Evolutionary conservation across 2,797 vertebrate species (phyloP).

Genomic region (Notolepis coatsorum): DNA sequence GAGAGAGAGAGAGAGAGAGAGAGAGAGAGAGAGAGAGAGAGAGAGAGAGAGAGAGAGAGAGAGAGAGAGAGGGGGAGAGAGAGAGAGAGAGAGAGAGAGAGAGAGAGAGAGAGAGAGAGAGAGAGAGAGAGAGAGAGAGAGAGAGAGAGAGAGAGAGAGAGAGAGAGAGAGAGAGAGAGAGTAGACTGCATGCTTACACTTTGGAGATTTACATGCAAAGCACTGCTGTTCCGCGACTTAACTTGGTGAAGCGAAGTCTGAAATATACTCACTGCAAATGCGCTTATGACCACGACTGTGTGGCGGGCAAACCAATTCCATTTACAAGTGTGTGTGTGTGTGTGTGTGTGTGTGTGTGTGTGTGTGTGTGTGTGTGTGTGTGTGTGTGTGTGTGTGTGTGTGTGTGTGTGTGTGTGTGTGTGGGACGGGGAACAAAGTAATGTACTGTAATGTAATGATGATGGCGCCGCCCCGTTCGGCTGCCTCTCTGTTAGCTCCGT

Average conservation of each 20-base stretch:
- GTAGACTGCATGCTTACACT: conserved; percentile 75
- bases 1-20: neutral
- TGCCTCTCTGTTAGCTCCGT: no score
- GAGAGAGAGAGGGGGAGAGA: neutral
- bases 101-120: neutral
- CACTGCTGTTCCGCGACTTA: conserved; percentile 70
- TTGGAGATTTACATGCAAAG: conserved; percentile 79
- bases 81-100: neutral
- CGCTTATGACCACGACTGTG: conserved; percentile 58
- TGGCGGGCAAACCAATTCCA: conserved; percentile 75
- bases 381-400: no score
- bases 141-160: conserved; percentile 29
- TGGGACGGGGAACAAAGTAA: conserved; percentile 67
- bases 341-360: no score
- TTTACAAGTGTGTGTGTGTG: conserved; percentile 74
- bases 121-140: conserved; percentile 18
- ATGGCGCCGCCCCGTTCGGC: no score
- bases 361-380: no score
- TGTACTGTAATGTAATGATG: no score
- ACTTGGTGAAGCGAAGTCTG: conserved; percentile 75
- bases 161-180: conserved; percentile 54
- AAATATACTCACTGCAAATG: conserved; percentile 78
- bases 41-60: neutral
- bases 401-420: no score
- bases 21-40: no score